Conservation (phyloP, 2,888 invertebrate genomes). For the Eilema sororculum region DNA sequence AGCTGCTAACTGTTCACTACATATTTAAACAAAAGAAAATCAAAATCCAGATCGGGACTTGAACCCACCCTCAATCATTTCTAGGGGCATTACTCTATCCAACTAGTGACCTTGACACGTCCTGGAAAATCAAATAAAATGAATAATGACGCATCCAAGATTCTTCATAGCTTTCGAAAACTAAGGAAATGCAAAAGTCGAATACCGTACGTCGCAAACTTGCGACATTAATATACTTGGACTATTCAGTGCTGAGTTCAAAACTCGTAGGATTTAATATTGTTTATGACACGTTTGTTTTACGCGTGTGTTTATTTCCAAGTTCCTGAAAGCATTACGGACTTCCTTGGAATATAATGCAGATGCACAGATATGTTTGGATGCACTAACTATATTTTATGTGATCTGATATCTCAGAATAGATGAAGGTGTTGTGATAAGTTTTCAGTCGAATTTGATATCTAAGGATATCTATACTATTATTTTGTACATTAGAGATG, state of each 20-base stretch:
- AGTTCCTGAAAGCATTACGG: constrained; percentile 64
- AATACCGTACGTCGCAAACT: constrained; percentile 70
- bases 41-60: too few species aligned
- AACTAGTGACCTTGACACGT: too few species aligned
- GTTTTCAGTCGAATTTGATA: neutral
- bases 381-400: constrained; percentile 3
- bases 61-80: too few species aligned
- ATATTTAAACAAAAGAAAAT: too few species aligned
- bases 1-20: too few species aligned
- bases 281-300: constrained; percentile 83
- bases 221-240: constrained; percentile 73
- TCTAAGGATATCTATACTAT: too few species aligned
- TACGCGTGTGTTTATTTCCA: constrained; percentile 73
- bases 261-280: constrained; percentile 76
- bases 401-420: neutral
- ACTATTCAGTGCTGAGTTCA: constrained; percentile 53
- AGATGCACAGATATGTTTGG: constrained; percentile 22
- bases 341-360: constrained; percentile 48
- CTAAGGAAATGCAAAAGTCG: constrained; percentile 72
- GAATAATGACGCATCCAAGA: constrained; percentile 15
- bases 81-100: too few species aligned
- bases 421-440: neutral
- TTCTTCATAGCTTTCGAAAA: constrained; percentile 41
- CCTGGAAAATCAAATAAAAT: neutral
- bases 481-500: too few species aligned